Conservation (phyloP, 2,113 vertebrate species). For the Stegostoma tigrinum region DNA sequence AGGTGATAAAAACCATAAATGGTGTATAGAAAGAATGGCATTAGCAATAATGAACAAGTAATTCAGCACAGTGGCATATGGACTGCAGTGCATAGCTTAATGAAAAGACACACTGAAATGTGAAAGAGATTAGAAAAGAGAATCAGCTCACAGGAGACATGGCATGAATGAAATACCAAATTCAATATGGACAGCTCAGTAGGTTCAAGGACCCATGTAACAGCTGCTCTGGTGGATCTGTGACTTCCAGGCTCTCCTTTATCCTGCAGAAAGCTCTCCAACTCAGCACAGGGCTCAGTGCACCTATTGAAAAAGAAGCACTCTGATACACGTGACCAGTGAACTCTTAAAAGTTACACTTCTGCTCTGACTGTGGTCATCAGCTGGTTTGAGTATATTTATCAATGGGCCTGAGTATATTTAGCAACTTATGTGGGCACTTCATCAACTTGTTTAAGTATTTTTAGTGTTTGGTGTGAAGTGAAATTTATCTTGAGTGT, state of each 20-base stretch:
- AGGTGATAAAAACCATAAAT: background rate
- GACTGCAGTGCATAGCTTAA: background rate
- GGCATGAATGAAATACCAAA: background rate
- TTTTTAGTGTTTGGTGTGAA: background rate
- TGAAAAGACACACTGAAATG: background rate
- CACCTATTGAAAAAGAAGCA: background rate
- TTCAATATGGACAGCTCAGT: background rate
- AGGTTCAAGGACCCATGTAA: background rate
- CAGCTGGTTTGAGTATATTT: background rate
- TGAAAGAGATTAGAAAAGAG: constrained; percentile 25
- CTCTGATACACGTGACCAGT: background rate
- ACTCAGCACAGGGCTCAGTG: background rate
- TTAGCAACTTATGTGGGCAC: background rate
- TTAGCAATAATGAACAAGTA: background rate
- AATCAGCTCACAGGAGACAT: constrained; percentile 6
- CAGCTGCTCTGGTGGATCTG: background rate
- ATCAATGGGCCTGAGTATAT: background rate
- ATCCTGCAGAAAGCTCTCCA: background rate
- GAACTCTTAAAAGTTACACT: background rate
- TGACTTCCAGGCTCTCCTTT: background rate
- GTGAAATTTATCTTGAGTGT: background rate
- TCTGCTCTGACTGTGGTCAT: background rate
- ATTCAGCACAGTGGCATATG: background rate
- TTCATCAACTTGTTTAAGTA: background rate
- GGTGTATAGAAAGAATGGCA: background rate